Percentiles rank a stretch among this genome's conserved stretches.
phyloP scores from a whole-genome alignment of 2,113 vertebrate species.

The Emydocephalus ijimae region DNA sequence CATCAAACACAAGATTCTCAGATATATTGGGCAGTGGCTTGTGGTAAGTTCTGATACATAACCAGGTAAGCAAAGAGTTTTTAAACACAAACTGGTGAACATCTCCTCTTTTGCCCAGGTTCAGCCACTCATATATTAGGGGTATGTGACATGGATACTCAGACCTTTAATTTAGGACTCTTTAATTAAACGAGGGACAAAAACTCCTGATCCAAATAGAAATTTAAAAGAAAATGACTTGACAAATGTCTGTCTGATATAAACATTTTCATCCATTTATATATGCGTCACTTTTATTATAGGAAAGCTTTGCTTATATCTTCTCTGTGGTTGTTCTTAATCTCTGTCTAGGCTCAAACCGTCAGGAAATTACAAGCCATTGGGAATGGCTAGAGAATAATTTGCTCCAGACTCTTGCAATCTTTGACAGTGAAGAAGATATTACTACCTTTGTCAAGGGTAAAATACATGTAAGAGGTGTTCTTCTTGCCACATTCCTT shows the following conservation, averaged over 20 bases:
- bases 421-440: conserved; percentile 95
- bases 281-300: background rate
- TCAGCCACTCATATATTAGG: background rate
- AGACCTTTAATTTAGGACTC: background rate
- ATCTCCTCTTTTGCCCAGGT: background rate
- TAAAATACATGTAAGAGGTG: conserved; percentile 85
- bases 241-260: background rate
- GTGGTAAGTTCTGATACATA: conserved; percentile 74
- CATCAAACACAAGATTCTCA: conserved; percentile 95
- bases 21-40: conserved; percentile 92
- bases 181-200: background rate
- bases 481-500: background rate
- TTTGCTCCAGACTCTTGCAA: conserved; percentile 92
- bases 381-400: conserved; percentile 98
- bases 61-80: background rate
- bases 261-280: background rate
- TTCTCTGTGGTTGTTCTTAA: conserved; percentile 16
- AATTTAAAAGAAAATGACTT: background rate
- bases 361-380: conserved; percentile 93
- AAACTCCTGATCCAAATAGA: background rate
- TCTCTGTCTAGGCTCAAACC: conserved; percentile 79
- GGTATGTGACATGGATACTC: background rate
- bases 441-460: conserved; percentile 97
- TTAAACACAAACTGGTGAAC: background rate
- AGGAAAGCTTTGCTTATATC: background rate